A percentile compares a stretch with the other conserved stretches of the same genome.
phyloP scores from a whole-genome alignment of 2,113 vertebrate species.

The Spea multiplicata region DNA sequence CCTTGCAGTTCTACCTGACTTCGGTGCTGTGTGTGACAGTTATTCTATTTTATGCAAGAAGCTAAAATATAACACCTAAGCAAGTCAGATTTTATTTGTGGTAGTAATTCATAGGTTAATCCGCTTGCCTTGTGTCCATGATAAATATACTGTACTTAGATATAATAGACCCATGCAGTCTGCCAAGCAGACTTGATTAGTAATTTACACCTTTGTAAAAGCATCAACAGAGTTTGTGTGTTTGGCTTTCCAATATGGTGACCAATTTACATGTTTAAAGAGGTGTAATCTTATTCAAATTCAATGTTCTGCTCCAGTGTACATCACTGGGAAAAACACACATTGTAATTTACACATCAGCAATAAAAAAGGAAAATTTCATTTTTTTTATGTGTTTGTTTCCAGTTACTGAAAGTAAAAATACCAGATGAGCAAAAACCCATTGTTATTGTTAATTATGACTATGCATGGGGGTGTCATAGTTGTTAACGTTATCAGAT shows the following conservation, averaged over 20 bases:
- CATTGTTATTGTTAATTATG: background rate
- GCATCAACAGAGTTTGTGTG: background rate
- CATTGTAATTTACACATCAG: conserved; percentile 19
- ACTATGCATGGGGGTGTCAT: background rate
- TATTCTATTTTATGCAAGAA: too few species aligned
- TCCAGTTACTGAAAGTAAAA: background rate
- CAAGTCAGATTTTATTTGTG: too few species aligned
- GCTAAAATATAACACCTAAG: too few species aligned
- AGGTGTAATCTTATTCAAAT: conserved; percentile 31
- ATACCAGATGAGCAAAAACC: background rate
- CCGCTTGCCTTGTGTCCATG: conserved; percentile 18
- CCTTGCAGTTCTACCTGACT: too few species aligned
- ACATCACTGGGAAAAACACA: conserved; percentile 12
- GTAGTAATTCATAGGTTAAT: conserved; percentile 39
- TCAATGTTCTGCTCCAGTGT: conserved; percentile 24
- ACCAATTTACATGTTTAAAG: conserved; percentile 39
- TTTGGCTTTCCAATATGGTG: conserved; percentile 42
- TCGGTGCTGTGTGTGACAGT: too few species aligned
- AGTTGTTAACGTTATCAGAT: background rate
- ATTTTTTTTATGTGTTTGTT: background rate
- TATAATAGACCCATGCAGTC: conserved; percentile 3
- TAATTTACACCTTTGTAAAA: conserved; percentile 40
- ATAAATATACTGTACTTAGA: conserved; percentile 30
- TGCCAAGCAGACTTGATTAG: conserved; percentile 22
- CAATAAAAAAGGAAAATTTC: conserved; percentile 6